Base-by-base conservation (phyloP, 2,113 vertebrate species). In the Oncorhynchus gorbuscha region DNA sequence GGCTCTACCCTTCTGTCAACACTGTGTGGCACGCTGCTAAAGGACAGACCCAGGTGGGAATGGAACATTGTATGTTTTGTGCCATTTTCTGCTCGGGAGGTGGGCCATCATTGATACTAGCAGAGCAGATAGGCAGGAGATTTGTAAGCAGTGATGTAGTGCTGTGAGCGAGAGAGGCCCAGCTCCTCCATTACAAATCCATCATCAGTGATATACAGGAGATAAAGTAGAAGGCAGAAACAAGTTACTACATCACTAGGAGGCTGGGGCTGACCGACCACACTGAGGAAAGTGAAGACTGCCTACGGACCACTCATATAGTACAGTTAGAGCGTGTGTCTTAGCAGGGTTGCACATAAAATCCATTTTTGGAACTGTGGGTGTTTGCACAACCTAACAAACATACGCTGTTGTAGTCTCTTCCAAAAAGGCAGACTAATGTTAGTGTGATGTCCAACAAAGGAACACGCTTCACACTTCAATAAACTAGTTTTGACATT, bases 41-140 rank as follows among this genome's bases (percentile, higher is more conserved):
- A 89, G 85, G 84, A 91, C 93, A 91, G 87, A 87, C 80, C 81
- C 84, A 85, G 89, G 76, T 85, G 93, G 87, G 90, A 92, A 86
- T 61, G 73, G 68, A 73, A 89, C 87, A 85, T 88, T 72, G 73
- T 84, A 85, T 86, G 83, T 89, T 91, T 91, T 81, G 55, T 89
- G 79, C 78, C 82, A 75, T 78, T 55, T 86, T 83, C 62, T 87
- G 81, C 84, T 69, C 58, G 68, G 39, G 61, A 78, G 76, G 75
- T 79, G 84, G 79, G 80, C 85, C 85, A 84, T 81, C 87, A 89
- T 84, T 88, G 87, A 93, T 90, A 90, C 75, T 84, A 78, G 86
- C 87, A 88, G 80, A 87, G 83, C 48, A 66, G 80, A 84, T 87
- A 80, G 89, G 92, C 86, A 78, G 71, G 76, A 91, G 86, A 91